A percentile compares a stretch with the other conserved stretches of the same genome.
phyloP scores from a whole-genome alignment of 2,888 invertebrate species.

The Scrobipalpa atriplicella region DNA sequence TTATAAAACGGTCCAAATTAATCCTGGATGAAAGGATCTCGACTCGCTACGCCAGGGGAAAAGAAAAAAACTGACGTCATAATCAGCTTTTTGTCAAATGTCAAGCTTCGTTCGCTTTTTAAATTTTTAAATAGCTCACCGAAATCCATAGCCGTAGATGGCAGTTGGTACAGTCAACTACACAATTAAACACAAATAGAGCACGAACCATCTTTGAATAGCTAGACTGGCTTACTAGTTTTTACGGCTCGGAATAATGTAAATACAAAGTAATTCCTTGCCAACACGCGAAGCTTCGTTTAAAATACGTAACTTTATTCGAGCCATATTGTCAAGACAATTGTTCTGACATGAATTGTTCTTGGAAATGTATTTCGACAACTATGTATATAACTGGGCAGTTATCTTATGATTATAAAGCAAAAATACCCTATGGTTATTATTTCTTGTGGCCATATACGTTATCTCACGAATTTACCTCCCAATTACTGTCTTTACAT shows the following conservation, averaged over 20 bases:
- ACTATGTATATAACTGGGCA: constrained; percentile 26
- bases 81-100: constrained; percentile 82
- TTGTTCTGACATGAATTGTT: constrained; percentile 15
- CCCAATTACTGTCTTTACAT: constrained; percentile 76
- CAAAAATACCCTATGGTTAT: constrained; percentile 30
- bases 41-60: constrained; percentile 51
- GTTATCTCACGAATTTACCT: constrained; percentile 71
- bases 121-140: constrained; percentile 72
- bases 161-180: constrained; percentile 47
- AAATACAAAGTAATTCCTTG: constrained; percentile 30
- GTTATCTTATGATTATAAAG: constrained; percentile 27
- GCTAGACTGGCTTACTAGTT: neutral
- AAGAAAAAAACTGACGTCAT: constrained; percentile 77
- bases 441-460: constrained; percentile 40
- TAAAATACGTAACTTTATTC: constrained; percentile 8
- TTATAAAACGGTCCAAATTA: constrained; percentile 80
- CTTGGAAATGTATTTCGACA: constrained; percentile 19
- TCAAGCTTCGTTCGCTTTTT: constrained; percentile 72
- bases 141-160: constrained; percentile 51
- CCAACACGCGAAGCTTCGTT: constrained; percentile 33
- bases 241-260: constrained; percentile 3
- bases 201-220: neutral
- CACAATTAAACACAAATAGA: constrained; percentile 25
- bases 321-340: constrained; percentile 17
- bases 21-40: constrained; percentile 77